Conservation (phyloP, 1,140 invertebrate species). For the Camponotus pennsylvanicus region DNA sequence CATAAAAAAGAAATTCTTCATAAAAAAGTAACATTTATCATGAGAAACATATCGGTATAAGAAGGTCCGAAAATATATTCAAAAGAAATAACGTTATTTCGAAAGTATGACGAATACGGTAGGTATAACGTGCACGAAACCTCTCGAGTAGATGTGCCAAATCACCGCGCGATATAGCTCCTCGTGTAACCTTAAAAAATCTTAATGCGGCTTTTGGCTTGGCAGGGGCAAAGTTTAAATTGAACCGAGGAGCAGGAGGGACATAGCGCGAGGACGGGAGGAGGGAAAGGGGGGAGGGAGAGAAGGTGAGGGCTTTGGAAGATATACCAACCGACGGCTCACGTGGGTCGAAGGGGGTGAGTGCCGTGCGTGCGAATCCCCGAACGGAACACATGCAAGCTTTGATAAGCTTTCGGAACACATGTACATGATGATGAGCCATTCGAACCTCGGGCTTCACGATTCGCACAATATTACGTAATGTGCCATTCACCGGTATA, state of each 20-base stretch:
- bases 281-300: constrained; percentile 68
- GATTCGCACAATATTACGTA: constrained; percentile 80
- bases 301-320: constrained; percentile 78
- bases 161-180: constrained; percentile 59
- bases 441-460: constrained; percentile 77
- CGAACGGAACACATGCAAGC: constrained; percentile 83
- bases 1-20: background rate
- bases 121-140: constrained; percentile 54
- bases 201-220: constrained; percentile 83
- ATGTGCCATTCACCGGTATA: constrained; percentile 75
- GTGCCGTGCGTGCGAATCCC: constrained; percentile 83
- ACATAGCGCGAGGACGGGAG: constrained; percentile 74
- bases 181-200: constrained; percentile 84
- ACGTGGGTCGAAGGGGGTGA: constrained; percentile 74
- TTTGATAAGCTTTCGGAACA: constrained; percentile 83
- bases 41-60: background rate
- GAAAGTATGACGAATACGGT: constrained; percentile 37
- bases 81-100: constrained; percentile 12
- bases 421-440: constrained; percentile 73
- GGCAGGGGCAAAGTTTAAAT: constrained; percentile 85
- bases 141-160: constrained; percentile 65
- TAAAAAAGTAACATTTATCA: background rate
- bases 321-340: constrained; percentile 79
- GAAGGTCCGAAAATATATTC: constrained; percentile 28
- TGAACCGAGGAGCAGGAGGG: constrained; percentile 80